Percentiles rank a stretch among this genome's conserved stretches.
Conservation (phyloP, 2,888 invertebrate genomes). For the Cerastis leucographa region DNA sequence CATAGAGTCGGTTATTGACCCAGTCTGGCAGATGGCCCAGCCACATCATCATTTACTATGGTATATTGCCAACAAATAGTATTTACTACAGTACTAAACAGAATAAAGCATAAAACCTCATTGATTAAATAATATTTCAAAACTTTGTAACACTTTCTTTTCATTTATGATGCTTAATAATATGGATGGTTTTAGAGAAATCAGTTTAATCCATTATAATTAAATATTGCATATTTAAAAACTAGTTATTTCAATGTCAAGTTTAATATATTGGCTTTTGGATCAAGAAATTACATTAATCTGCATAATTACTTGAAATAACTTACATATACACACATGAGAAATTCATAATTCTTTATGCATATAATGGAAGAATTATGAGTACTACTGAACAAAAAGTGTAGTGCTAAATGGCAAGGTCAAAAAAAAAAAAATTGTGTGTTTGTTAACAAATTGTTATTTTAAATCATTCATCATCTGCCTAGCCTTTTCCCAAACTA, state of each 20-base stretch:
- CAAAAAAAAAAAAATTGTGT: not conserved
- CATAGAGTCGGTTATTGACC: conserved; percentile 82
- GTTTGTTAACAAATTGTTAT: too few relatives aligned
- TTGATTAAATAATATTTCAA: conserved; percentile 17
- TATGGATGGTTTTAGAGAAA: conserved; percentile 29
- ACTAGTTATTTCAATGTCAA: conserved; percentile 34
- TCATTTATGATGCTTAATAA: conserved; percentile 15
- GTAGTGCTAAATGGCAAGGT: not conserved
- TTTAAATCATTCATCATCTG: not conserved
- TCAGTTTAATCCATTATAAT: conserved; percentile 19
- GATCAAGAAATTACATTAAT: not conserved
- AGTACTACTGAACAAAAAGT: not conserved
- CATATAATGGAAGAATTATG: not conserved
- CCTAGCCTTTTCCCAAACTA: too few relatives aligned
- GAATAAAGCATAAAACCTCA: conserved; percentile 13
- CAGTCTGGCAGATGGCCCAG: conserved; percentile 82
- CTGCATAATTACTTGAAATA: not conserved
- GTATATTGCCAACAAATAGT: conserved; percentile 60
- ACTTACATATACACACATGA: not conserved
- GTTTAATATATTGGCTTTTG: conserved; percentile 13
- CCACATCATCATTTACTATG: conserved; percentile 46
- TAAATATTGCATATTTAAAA: conserved; percentile 27
- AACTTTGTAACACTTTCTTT: conserved; percentile 27
- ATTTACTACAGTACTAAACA: conserved; percentile 27
- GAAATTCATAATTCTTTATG: too few relatives aligned